Evolutionary conservation across 1,140 invertebrate species (phyloP), one percentile per base, ranked within the genome.

Genomic region (Diabrotica undecimpunctata): DNA sequence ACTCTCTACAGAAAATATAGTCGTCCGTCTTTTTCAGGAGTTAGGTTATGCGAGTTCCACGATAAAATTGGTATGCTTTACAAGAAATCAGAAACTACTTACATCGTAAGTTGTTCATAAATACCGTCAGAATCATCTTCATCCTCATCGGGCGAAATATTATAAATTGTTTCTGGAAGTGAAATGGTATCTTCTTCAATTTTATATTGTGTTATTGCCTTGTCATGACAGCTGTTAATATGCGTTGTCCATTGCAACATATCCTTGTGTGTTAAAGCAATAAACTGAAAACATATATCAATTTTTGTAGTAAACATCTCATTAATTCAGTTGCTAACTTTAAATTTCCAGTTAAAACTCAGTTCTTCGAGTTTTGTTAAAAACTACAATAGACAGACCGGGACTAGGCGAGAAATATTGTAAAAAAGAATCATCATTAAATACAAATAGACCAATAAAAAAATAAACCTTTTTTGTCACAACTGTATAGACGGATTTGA

Each of bases 141-240:
- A 13, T 65, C 9, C 60, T 58, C 35, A 53, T 66, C 7, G 58
- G 63, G 25, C 10, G 50, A 62, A 39, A 25, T 58, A 37, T 60
- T 41, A 37, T 35, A 59, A 12, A 50, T 38, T 8, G 38, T 54
- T 50, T 51, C 5, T 35, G 12, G 12, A 14, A 13, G 35, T n/a
- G 14, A 13, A 9, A 13, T 12, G 9, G 6, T 39, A n/a, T 51
- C 53, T 54, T 12, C 51, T 59, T 11, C 51, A 12, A 10, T 7
- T 14, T 54, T 56, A 39, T 55, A 25, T 13, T 63, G 12, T 13
- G 12, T 61, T 1, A 52, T n/a, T 6, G 10, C 12, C 7, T 55
- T 54, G 39, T 69, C 55, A 57, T 65, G 61, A 37, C 62, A 70
- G 60, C 36, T 63, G 64, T 72, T 72, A 13, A 72, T 72, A 36